Base-by-base conservation (phyloP, 2,113 vertebrate genomes). In the Podarcis raffonei region DNA sequence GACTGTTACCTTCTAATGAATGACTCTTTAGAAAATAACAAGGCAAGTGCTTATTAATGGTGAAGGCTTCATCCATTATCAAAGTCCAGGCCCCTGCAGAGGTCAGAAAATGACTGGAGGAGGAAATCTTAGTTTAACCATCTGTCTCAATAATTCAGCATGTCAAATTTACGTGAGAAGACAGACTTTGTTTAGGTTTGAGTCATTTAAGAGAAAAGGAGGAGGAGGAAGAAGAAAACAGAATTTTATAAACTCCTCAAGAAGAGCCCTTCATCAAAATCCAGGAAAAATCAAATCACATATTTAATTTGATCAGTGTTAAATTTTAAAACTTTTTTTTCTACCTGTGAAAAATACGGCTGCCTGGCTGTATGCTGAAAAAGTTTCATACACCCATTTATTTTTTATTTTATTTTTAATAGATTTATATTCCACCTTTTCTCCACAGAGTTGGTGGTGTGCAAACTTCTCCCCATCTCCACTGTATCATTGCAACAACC, bases 1-100 rank as follows among this genome's bases (percentile, higher is more conserved):
- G 90, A 87, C 89, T 90, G 95, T 93, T 97, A 91, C 94, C 92
- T 95, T 95, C 91, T 94, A 92, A 92, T 95, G 92, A 96, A 96
- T 93, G 94, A 85, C 79, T 95, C 77, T 93, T 91, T 81, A 92
- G 88, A 93, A 97, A 96, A 96, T 91, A 95, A 92, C 86, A 92
- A 86, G 95, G 95, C 89, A 95, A 95, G 94, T n/a, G 22, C 74
- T 95, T 95, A 93, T 95, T 96, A 92, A 95, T 79, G 37, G 82
- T 92, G 95, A 95, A 93, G 91, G 81, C 91, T 95, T 93, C 90
- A 93, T 92, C 93, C 87, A 59, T 96, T 96, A 90, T 92, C 94
- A 93, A 91, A 89, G 37, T 76, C 90, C 87, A 71, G 92, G 93
- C 86, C 87, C 89, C 87, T 93, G 90, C 94, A 94, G 92, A 95